Base-by-base conservation (phyloP, 1,140 invertebrate species). In the Archegozetes longisetosus region DNA sequence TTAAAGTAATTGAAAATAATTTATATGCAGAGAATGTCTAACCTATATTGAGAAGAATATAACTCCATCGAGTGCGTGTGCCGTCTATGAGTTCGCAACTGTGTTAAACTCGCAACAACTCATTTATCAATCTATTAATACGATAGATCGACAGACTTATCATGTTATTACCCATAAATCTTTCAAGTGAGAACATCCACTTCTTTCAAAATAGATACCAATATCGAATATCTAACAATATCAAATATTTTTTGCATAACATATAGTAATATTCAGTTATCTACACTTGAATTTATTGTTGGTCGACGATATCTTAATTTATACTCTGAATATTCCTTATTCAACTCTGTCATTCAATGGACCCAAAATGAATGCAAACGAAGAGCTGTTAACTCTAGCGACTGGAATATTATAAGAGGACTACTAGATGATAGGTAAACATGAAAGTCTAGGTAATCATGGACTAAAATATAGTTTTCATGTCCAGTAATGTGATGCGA, bases 61-160 rank as follows among this genome's bases (percentile, higher is more conserved):
- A 1, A 64, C 67, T 9, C 67, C 68, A 3, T 63, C 65, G 13
- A 67, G 64, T 46, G 68, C 67, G 13, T 68, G 68, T 57, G 66
- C 65, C 24, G 68, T 68, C 12, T 68, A 66, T 48, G 68, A 69
- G 46, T 69, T 69, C 40, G 66, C 67, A 13, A 53, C 47, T 23
- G 62, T 65, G 1, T 49, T 69, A n/a, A 68, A 68, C 59, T 66
- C 68, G 4, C 65, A 67, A 24, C 64, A 67, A 51, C 55, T 69
- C 1, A 64, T 68, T 12, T 69, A 63, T 53, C 67, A 68, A 61
- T 63, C 67, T 29, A 65, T 69, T 13, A 67, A 68, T 49, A 65
- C 67, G 28, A 68, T 69, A 47, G 68, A 69, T 55, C 55, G 68
- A 32, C 68, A 69, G 54, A 69, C 68, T 4, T 66, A 67, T 50